phyloP scores from a whole-genome alignment of 2,113 vertebrate species.

The Paramormyrops kingsleyae region DNA sequence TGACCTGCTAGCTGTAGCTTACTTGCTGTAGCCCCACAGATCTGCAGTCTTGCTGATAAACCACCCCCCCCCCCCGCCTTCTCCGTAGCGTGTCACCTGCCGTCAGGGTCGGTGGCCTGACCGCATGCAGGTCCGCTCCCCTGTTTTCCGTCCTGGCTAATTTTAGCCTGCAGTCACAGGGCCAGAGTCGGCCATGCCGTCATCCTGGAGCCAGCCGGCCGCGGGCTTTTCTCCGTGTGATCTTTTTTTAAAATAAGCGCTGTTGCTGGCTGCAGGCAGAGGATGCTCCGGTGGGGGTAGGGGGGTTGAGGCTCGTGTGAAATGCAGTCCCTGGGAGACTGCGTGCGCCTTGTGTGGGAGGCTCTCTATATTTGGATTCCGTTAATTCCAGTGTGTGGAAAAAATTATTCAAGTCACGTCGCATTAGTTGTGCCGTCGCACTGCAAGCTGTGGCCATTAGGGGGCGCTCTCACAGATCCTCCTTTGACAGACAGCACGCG shows the following conservation, averaged over 20 bases:
- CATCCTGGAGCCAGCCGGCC: conserved; percentile 6
- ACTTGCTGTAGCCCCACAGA: neutral
- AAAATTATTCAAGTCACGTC: neutral
- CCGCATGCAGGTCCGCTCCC: neutral
- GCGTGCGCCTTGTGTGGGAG: neutral
- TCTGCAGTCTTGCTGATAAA: neutral
- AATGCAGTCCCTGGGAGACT: neutral
- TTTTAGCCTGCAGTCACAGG: conserved; percentile 5
- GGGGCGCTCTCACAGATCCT: neutral
- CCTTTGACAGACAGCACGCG: neutral
- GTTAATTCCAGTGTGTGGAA: conserved; percentile 5
- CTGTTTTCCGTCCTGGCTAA: neutral
- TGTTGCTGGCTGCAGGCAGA: conserved; percentile 16
- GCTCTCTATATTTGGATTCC: neutral
- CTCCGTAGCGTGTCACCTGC: neutral
- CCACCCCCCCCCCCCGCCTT: neutral
- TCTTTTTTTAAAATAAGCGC: conserved; percentile 29
- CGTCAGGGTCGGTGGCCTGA: neutral
- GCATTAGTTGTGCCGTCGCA: neutral
- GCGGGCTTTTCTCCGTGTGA: neutral
- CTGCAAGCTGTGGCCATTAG: neutral
- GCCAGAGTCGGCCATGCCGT: neutral
- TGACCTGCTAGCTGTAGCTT: neutral
- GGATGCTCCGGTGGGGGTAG: neutral
- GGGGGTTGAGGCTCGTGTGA: neutral